These are phyloP conservation scores for Agrilus mali DNA, from an alignment of 2,888 invertebrate genomes.

Conservation along the genomic window DNA sequence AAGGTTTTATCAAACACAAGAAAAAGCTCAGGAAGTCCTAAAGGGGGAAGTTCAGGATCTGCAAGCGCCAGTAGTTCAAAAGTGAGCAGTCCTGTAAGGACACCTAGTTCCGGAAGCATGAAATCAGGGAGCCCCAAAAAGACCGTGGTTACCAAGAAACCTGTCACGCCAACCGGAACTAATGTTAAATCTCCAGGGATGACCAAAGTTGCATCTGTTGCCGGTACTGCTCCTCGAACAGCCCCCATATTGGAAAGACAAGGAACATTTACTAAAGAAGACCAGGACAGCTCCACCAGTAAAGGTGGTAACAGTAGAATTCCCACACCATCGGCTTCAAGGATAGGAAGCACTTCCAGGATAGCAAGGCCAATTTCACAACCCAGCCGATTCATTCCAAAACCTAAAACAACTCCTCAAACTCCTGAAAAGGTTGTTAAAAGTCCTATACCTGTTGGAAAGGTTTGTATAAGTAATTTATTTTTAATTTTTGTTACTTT, in stretches of 20 bases:
- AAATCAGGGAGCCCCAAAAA: constrained; percentile 9
- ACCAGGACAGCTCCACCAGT: constrained; percentile 32
- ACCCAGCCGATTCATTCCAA: constrained; percentile 25
- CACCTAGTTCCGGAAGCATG: background rate
- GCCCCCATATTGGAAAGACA: constrained; percentile 58
- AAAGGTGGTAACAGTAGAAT: constrained; percentile 11
- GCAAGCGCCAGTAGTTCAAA: too few species aligned
- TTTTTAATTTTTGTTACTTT: too few species aligned
- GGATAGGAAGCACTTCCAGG: constrained; percentile 20
- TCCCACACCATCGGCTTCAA: constrained; percentile 22
- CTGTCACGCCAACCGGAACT: background rate
- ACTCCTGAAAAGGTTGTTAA: constrained; percentile 17
- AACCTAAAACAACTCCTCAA: constrained; percentile 29
- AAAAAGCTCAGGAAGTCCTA: too few species aligned
- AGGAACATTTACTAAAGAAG: constrained; percentile 87
- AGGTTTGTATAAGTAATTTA: constrained; percentile 25
- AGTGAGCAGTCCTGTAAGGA: too few species aligned
- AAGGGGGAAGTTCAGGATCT: too few species aligned
- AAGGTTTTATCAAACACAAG: too few species aligned
- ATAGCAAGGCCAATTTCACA: constrained; percentile 28
- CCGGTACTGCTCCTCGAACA: constrained; percentile 5
- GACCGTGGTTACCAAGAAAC: constrained; percentile 7
- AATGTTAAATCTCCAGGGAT: constrained; percentile 1
- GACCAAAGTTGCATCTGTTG: constrained; percentile 11
- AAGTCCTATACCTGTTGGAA: constrained; percentile 4